These are phyloP conservation scores for Mormyrus proboscirostris DNA, from an alignment of 2,797 vertebrate species.

Conservation along the genomic window DNA sequence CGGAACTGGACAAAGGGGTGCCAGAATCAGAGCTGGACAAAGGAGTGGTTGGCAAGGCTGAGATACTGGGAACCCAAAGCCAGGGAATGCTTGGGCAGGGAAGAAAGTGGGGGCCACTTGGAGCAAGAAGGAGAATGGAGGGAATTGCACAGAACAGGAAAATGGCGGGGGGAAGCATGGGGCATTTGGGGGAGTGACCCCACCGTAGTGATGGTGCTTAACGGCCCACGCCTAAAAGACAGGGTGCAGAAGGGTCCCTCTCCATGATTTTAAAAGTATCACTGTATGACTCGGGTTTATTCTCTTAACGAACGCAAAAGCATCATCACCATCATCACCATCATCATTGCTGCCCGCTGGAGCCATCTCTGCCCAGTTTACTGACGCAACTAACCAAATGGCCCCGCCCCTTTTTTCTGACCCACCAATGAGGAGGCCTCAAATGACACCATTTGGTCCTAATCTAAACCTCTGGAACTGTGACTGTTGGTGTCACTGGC, in stretches of 20 bases:
- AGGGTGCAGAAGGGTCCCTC: not conserved
- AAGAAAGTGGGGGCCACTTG: not conserved
- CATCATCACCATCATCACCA: not conserved
- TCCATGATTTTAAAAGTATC: not conserved
- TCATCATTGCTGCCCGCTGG: not conserved
- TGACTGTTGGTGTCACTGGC: not conserved
- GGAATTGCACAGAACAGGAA: not conserved
- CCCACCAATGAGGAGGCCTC: not conserved
- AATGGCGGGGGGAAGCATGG: not conserved
- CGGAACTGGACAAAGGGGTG: too few relatives aligned
- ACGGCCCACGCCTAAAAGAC: not conserved
- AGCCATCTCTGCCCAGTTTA: not conserved
- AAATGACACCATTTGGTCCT: not conserved
- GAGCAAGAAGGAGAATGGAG: not conserved
- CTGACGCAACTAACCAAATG: not conserved
- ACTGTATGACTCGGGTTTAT: not conserved
- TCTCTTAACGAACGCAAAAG: not conserved
- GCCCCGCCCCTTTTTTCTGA: not conserved
- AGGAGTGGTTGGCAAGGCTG: not conserved
- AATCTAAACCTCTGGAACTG: not conserved
- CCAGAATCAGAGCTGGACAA: not conserved
- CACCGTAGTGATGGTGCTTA: not conserved
- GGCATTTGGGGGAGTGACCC: not conserved
- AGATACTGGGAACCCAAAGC: slow-evolving; percentile 1
- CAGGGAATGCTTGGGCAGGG: not conserved